Conservation (phyloP, 2,113 vertebrate species). For the Oceanites oceanicus region DNA sequence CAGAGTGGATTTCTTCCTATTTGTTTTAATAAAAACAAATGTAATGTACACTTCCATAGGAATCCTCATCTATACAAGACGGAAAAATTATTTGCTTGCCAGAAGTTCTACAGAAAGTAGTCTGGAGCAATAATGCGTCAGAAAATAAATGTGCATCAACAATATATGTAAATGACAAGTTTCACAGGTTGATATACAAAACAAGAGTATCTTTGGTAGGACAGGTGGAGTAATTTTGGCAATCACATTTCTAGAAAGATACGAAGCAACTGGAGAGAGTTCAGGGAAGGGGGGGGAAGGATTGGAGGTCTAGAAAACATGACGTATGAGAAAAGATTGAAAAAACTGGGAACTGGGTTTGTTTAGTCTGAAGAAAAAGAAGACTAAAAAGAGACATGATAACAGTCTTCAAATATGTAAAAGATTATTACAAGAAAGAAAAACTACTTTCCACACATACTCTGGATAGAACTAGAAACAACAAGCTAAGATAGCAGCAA, state of each 20-base stretch:
- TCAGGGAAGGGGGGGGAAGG: neutral
- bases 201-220: neutral
- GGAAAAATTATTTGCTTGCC: neutral
- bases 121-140: neutral
- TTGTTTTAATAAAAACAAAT: neutral
- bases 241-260: slow-evolving; percentile 16
- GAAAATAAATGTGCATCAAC: neutral
- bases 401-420: slow-evolving; percentile 51
- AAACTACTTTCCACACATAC: slow-evolving; percentile 9
- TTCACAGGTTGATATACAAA: neutral
- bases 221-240: neutral
- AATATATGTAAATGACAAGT: neutral
- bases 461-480: slow-evolving; percentile 7
- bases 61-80: neutral
- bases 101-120: neutral
- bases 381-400: slow-evolving; percentile 28
- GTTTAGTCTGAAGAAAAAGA: slow-evolving; percentile 58
- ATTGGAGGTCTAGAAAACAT: slow-evolving; percentile 28
- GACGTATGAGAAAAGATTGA: slow-evolving; percentile 20
- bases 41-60: neutral
- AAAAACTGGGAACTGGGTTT: slow-evolving; percentile 39
- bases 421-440: slow-evolving; percentile 29
- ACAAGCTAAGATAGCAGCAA: neutral
- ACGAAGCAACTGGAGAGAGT: neutral
- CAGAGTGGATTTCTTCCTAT: neutral